A percentile compares a stretch with the other conserved stretches of the same genome.
Conservation (phyloP, 2,797 vertebrate genomes). For the Hypotaenidia okinawae region DNA sequence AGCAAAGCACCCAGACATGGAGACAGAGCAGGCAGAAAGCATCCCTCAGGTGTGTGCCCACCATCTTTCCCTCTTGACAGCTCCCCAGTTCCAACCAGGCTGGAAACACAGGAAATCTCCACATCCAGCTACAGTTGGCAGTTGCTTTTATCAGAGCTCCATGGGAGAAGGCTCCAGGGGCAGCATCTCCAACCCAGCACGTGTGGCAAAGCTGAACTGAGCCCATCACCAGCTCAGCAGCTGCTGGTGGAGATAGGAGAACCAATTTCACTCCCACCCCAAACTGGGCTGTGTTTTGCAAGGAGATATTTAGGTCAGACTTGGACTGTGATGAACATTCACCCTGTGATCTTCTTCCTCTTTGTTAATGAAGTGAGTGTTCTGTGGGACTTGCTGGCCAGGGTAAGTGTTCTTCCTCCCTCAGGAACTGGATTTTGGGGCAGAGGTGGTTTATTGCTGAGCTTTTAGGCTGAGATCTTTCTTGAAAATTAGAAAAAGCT, state of each 20-base stretch:
- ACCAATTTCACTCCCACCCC: neutral
- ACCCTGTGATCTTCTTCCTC: neutral
- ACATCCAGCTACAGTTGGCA: fast-evolving
- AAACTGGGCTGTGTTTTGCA: neutral
- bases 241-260: neutral
- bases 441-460: fast-evolving
- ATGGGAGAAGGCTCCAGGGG: neutral
- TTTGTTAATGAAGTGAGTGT: too few relatives aligned
- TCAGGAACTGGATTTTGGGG: fast-evolving
- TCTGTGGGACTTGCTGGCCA: fast-evolving
- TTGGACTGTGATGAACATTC: fast-evolving
- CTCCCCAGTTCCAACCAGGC: neutral
- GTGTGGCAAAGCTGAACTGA: neutral
- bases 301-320: neutral
- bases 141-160: neutral
- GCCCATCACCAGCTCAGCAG: neutral
- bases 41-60: neutral
- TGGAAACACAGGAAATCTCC: fast-evolving
- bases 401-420: neutral
- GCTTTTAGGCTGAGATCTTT: too few relatives aligned
- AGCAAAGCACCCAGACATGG: neutral
- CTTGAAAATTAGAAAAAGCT: too few relatives aligned
- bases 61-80: neutral
- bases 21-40: neutral
- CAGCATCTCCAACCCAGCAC: fast-evolving